A percentile compares a stretch with the other conserved stretches of the same genome.
Evolutionary conservation across 2,888 invertebrate species (phyloP).

Genomic region (Nemurella pictetii): DNA sequence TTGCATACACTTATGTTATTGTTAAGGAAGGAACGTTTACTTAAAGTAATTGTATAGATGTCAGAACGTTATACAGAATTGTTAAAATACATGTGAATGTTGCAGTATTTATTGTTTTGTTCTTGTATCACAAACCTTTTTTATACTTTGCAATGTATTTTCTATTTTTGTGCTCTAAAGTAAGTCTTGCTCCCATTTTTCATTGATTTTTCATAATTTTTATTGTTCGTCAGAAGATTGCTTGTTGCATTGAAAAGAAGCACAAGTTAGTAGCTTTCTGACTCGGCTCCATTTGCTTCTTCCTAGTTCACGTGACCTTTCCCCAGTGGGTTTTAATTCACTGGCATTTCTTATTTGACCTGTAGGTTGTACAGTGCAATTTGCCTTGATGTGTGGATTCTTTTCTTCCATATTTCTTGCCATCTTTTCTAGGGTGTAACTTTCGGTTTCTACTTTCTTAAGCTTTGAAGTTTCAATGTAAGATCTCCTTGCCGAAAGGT

Average conservation of each 20-base stretch:
- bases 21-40: neutral
- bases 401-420: neutral
- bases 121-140: neutral
- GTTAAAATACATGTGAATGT: neutral
- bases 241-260: neutral
- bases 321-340: neutral
- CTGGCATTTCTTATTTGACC: neutral
- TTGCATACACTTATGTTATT: too few species aligned
- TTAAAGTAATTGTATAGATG: too few species aligned
- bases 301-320: neutral
- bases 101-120: neutral
- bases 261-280: neutral
- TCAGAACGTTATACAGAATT: neutral
- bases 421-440: neutral
- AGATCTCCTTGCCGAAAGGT: neutral
- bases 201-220: neutral
- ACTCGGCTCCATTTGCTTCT: neutral
- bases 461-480: neutral
- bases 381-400: neutral
- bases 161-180: constrained; percentile 3
- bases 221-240: neutral
- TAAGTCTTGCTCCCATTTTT: neutral
- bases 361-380: neutral
- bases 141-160: neutral
- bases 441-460: neutral